phyloP scores from a whole-genome alignment of 2,797 vertebrate genomes.

The Malurus leucopterus region DNA sequence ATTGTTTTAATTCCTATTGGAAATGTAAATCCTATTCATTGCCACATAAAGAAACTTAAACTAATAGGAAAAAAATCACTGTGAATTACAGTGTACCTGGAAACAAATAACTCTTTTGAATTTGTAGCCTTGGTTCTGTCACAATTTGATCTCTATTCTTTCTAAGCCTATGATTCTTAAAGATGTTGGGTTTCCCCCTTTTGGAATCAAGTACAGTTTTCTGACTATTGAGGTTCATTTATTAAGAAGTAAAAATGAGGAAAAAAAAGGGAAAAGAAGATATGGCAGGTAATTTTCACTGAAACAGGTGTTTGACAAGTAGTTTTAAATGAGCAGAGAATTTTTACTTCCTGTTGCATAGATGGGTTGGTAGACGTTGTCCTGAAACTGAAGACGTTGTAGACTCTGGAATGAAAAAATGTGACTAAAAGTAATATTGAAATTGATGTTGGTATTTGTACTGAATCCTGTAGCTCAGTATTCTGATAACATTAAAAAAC shows the following conservation, averaged over 20 bases:
- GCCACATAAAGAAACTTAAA: background rate
- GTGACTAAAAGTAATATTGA: background rate
- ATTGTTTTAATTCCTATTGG: background rate
- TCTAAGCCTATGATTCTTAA: background rate
- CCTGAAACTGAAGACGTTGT: background rate
- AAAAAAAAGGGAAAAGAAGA: background rate
- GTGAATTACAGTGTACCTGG: background rate
- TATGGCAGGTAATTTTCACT: background rate
- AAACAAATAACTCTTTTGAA: background rate
- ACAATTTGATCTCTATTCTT: background rate
- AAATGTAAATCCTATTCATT: background rate
- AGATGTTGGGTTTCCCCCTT: background rate
- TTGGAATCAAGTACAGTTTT: background rate
- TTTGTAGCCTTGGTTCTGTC: background rate
- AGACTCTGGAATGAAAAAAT: background rate
- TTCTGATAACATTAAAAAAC: background rate
- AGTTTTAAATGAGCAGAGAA: background rate
- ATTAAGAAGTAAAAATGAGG: background rate
- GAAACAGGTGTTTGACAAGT: background rate
- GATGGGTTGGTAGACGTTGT: background rate
- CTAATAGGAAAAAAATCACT: rapidly evolving
- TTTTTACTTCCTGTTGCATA: background rate
- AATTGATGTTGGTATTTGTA: background rate
- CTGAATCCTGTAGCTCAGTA: background rate
- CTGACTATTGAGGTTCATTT: background rate